Evolutionary conservation across 2,888 invertebrate species (phyloP).

Genomic region (Aphodius granarius): DNA sequence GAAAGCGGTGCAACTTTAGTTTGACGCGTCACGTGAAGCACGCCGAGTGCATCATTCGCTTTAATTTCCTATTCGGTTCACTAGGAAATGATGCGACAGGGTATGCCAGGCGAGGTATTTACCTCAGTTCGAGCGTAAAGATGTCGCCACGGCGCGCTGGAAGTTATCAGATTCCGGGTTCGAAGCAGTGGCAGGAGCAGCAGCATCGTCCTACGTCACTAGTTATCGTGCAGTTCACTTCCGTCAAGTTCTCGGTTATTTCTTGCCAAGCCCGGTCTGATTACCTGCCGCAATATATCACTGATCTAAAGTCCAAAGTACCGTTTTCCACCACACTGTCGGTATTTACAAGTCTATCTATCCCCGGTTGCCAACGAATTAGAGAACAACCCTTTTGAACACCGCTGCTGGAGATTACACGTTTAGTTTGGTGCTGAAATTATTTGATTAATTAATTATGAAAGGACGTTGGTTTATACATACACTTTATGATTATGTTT

Average conservation of each 20-base stretch:
- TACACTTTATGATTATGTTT: too few species aligned
- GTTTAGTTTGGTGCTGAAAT: background rate
- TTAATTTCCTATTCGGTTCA: background rate
- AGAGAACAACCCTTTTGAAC: background rate
- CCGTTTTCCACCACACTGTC: background rate
- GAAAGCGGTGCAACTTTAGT: background rate
- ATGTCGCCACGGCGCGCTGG: background rate
- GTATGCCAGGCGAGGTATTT: background rate
- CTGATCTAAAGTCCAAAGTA: background rate
- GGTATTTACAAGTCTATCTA: background rate
- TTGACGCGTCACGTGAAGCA: background rate
- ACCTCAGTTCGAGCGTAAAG: constrained; percentile 8
- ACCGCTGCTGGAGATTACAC: background rate
- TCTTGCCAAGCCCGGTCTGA: constrained; percentile 3
- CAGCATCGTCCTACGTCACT: background rate
- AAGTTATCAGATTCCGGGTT: constrained; percentile 7
- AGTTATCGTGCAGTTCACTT: constrained; percentile 5
- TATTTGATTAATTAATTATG: background rate
- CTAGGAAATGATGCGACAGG: background rate
- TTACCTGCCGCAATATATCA: constrained; percentile 9
- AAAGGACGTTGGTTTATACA: background rate
- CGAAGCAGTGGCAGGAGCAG: background rate
- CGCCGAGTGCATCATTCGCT: background rate
- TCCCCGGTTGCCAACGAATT: background rate
- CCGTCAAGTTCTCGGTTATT: constrained; percentile 11